A percentile compares a stretch with the other conserved stretches of the same genome.
Evolutionary conservation across 2,113 vertebrate species (phyloP).

Genomic region (Sphaerodactylus townsendi): DNA sequence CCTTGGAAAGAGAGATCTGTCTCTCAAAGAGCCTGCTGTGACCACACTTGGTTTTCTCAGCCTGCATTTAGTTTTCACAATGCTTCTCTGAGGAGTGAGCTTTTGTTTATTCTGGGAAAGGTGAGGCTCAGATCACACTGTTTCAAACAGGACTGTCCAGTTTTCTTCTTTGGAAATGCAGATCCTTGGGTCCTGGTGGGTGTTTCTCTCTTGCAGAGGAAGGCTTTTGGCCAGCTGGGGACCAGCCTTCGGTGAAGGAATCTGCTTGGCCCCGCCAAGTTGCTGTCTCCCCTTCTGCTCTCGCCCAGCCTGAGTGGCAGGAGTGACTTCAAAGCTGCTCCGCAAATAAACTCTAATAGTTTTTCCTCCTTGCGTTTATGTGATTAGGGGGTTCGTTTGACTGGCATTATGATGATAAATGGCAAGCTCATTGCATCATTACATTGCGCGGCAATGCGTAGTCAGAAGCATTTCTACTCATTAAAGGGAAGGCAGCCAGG

Average conservation of each 20-base stretch:
- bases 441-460: conserved; percentile 70
- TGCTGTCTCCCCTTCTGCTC: conserved; percentile 26
- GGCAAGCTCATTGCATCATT: conserved; percentile 76
- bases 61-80: no score
- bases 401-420: conserved; percentile 78
- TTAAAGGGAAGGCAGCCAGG: conserved; percentile 41
- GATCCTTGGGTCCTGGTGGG: no score
- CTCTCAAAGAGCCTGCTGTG: no score
- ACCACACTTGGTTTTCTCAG: no score
- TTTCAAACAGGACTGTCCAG: rapidly evolving
- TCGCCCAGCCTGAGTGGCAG: conserved; percentile 29
- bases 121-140: rapidly evolving
- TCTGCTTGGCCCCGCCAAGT: neutral
- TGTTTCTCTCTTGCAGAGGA: neutral
- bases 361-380: conserved; percentile 67
- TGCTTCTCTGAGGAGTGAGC: neutral
- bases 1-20: no score
- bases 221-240: neutral
- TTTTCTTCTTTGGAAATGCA: rapidly evolving
- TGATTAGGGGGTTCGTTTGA: conserved; percentile 74
- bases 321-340: conserved; percentile 63
- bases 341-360: conserved; percentile 73
- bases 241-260: neutral
- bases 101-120: neutral
- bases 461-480: conserved; percentile 62